Percentiles rank a stretch among this genome's conserved stretches.
Evolutionary conservation across 2,113 vertebrate genomes (phyloP).

Genomic region (Thryonomys swinderianus): DNA sequence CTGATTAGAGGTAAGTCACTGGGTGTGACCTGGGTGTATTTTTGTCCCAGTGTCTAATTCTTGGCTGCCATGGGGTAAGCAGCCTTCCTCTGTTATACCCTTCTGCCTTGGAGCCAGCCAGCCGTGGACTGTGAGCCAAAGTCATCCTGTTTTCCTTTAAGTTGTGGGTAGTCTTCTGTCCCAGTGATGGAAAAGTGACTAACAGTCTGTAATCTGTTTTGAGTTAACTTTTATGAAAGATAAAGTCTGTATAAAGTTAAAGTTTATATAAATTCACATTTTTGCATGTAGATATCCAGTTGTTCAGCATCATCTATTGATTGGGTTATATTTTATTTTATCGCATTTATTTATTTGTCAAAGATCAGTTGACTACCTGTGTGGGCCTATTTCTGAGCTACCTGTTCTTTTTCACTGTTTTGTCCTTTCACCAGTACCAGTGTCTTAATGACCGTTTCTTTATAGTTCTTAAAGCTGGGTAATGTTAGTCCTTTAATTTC

Average conservation of each 20-base stretch:
- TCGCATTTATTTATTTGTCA: neutral
- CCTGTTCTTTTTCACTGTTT: neutral
- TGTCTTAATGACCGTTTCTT: neutral
- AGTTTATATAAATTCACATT: neutral
- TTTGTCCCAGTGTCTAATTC: neutral
- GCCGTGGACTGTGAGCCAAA: neutral
- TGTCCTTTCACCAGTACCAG: neutral
- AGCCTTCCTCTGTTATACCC: neutral
- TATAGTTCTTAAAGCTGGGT: neutral
- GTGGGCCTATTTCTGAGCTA: neutral
- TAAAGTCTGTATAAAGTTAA: neutral
- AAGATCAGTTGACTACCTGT: neutral
- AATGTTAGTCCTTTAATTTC: neutral
- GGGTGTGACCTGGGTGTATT: neutral
- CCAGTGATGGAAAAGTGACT: neutral
- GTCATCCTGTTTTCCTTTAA: neutral
- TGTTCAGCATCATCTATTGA: neutral
- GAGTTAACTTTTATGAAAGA: neutral
- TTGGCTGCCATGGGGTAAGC: neutral
- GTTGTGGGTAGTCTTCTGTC: neutral
- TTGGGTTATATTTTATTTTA: neutral
- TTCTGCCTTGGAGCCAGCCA: neutral
- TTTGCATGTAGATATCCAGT: constrained; percentile 8
- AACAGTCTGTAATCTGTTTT: neutral
- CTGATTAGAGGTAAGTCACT: neutral